Percentiles rank a stretch among this genome's conserved stretches.
Conservation (phyloP, 2,797 vertebrate species). For the Peromyscus attwateri region DNA sequence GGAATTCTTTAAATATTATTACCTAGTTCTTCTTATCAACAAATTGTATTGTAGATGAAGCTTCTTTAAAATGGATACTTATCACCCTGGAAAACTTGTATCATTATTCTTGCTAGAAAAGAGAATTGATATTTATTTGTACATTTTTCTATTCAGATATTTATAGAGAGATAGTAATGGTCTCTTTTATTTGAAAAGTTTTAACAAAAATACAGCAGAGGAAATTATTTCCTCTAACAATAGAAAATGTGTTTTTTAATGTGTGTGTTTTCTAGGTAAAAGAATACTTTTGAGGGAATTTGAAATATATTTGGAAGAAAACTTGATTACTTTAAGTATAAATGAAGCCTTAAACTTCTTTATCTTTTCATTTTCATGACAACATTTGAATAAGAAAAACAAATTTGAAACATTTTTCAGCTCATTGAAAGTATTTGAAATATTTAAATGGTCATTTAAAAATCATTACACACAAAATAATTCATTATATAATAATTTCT, state of each 20-base stretch:
- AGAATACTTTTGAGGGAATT: conserved; percentile 37
- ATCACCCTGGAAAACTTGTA: conserved; percentile 55
- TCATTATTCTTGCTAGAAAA: conserved; percentile 76
- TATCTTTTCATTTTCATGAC: conserved; percentile 41
- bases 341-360: conserved; percentile 39
- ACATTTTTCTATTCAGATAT: conserved; percentile 67
- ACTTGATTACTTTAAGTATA: conserved; percentile 38
- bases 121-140: conserved; percentile 64
- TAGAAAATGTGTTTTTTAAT: conserved; percentile 61
- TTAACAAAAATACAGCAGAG: conserved; percentile 63
- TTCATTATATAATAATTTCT: conserved; percentile 34
- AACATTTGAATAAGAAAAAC: not conserved
- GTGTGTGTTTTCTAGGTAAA: conserved; percentile 37
- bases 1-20: conserved; percentile 74
- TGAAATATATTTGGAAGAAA: conserved; percentile 67
- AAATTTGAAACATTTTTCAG: not conserved
- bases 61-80: conserved; percentile 77
- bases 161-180: conserved; percentile 46
- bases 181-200: conserved; percentile 68
- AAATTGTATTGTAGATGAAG: conserved; percentile 82
- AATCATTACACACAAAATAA: conserved; percentile 26
- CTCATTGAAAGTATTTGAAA: conserved; percentile 61
- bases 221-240: conserved; percentile 61
- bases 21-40: conserved; percentile 76
- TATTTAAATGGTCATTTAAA: not conserved